Evolutionary conservation across 1,140 invertebrate genomes (phyloP).

Genomic region (Eumeta japonica): DNA sequence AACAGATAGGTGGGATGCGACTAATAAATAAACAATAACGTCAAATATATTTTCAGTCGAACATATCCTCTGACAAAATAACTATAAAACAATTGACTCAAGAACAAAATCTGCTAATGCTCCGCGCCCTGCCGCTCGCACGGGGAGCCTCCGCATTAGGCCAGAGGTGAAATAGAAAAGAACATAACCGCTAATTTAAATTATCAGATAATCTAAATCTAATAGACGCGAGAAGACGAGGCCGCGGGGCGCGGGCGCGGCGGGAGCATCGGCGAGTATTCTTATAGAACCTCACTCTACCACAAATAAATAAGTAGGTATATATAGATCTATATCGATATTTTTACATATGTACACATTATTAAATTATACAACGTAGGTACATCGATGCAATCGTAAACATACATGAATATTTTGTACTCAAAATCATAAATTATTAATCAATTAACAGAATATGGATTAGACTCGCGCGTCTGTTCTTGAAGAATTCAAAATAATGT

Average conservation of each 20-base stretch:
- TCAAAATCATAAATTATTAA: no score
- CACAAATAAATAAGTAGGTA: slow-evolving; percentile 51
- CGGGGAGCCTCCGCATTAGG: no score
- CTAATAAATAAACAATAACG: slow-evolving; percentile 32
- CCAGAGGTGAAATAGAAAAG: no score
- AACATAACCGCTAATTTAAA: no score
- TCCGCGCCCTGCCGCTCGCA: background rate
- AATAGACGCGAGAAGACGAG: no score
- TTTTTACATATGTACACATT: slow-evolving; percentile 53
- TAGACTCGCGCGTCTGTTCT: no score
- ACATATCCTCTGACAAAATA: slow-evolving; percentile 2
- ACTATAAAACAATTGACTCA: slow-evolving; percentile 24
- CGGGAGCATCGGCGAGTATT: background rate
- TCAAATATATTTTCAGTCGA: background rate
- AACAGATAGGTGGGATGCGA: slow-evolving; percentile 42
- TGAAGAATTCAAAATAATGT: no score
- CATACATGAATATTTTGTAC: no score
- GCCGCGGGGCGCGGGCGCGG: background rate
- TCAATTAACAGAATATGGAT: no score
- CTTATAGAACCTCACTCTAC: slow-evolving; percentile 15
- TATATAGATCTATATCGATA: slow-evolving; percentile 49
- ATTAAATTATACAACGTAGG: slow-evolving; percentile 43
- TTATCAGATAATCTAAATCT: no score
- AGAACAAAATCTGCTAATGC: slow-evolving; percentile 3
- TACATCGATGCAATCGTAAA: no score